A percentile compares a stretch with the other conserved stretches of the same genome.
Conservation (phyloP, 2,888 invertebrate species). For the Troglohyphantes excavatus region DNA sequence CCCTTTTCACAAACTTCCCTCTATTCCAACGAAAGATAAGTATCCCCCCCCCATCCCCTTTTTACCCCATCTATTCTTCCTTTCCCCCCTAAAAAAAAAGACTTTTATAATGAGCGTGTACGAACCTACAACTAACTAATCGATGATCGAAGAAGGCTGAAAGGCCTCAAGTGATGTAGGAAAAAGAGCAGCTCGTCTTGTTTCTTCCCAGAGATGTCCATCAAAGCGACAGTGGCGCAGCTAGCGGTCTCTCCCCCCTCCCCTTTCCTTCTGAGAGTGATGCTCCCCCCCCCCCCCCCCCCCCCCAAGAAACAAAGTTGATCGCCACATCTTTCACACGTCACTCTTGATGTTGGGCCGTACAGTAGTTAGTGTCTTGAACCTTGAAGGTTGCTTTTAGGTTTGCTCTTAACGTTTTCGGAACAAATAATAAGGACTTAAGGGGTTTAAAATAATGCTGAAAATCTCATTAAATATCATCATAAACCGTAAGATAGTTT, state of each 20-base stretch:
- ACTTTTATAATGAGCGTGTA: conserved; percentile 28
- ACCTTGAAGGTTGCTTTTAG: conserved; percentile 28
- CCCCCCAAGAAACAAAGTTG: conserved; percentile 68
- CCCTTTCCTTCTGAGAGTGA: conserved; percentile 23
- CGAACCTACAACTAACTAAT: conserved; percentile 4
- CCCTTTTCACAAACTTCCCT: no score
- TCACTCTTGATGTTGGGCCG: conserved; percentile 43
- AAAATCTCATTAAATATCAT: no score
- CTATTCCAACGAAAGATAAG: background rate
- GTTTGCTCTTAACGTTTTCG: background rate
- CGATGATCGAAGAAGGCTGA: conserved; percentile 25
- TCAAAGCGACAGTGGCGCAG: conserved; percentile 46
- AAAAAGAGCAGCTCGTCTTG: conserved; percentile 29
- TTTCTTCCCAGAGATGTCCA: conserved; percentile 60
- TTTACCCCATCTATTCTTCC: background rate
- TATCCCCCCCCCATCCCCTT: background rate
- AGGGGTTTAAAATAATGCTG: no score
- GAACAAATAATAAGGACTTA: background rate
- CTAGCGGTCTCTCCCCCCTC: conserved; percentile 39
- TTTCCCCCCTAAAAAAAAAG: background rate
- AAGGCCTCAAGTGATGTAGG: conserved; percentile 41
- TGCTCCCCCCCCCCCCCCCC: conserved; percentile 37
- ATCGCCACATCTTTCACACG: conserved; percentile 72
- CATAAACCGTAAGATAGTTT: no score
- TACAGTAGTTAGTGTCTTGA: conserved; percentile 3